A percentile compares a stretch with the other conserved stretches of the same genome.
These are phyloP conservation scores for Bagarius yarrelli DNA, from an alignment of 2,113 vertebrate species.

Conservation along the genomic window DNA sequence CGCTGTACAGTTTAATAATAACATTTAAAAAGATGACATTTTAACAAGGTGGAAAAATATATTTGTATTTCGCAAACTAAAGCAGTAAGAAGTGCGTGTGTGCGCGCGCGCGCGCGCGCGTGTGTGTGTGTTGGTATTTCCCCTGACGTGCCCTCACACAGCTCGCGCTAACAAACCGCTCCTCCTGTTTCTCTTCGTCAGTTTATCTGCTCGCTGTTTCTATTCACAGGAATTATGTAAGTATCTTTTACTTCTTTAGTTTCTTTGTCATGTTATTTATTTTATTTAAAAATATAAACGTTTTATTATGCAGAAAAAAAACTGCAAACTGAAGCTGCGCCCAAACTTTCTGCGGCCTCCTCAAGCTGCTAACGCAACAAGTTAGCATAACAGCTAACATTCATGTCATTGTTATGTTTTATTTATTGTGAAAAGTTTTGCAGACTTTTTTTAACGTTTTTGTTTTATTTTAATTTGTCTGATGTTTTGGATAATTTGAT, in stretches of 20 bases:
- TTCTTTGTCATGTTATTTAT: neutral
- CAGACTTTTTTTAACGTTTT: no score
- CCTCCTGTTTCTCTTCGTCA: no score
- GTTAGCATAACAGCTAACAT: slow-evolving; percentile 5
- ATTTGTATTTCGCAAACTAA: neutral
- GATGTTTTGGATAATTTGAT: neutral
- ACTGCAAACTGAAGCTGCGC: slow-evolving; percentile 2
- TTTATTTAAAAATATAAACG: neutral
- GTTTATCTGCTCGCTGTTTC: neutral
- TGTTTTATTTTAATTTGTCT: no score
- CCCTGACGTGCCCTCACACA: neutral
- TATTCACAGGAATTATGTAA: slow-evolving; percentile 16
- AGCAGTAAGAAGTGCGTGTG: neutral
- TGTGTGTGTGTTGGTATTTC: neutral
- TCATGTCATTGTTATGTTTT: neutral
- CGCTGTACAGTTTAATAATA: neutral
- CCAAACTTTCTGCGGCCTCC: slow-evolving; percentile 29
- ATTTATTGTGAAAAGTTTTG: neutral
- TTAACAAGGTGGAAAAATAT: neutral
- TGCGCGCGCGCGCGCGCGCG: neutral
- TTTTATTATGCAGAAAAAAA: neutral
- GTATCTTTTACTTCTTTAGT: neutral
- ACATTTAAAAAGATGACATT: neutral
- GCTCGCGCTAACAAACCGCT: neutral
- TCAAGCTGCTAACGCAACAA: neutral